Conservation (phyloP, 2,797 vertebrate genomes). For the Enteromius paludinosus region DNA sequence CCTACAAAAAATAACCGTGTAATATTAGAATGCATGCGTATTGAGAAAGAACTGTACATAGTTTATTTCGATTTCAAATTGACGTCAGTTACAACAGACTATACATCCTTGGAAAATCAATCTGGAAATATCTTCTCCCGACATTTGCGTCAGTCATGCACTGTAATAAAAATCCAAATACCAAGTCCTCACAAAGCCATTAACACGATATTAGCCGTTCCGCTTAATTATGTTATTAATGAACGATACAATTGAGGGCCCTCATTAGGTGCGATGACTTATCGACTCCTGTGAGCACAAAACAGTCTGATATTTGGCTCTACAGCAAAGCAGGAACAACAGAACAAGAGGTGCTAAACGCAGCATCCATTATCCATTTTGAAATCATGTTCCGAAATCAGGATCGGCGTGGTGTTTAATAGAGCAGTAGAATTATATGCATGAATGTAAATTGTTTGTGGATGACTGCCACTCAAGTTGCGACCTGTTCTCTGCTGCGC, state of each 20-base stretch:
- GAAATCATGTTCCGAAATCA: constrained; percentile 29
- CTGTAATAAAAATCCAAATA: constrained; percentile 6
- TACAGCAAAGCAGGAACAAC: background rate
- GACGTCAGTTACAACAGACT: background rate
- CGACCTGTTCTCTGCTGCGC: background rate
- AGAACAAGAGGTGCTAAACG: constrained; percentile 5
- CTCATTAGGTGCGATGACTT: constrained; percentile 4
- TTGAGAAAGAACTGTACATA: background rate
- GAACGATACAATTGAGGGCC: constrained; percentile 10
- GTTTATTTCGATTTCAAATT: background rate
- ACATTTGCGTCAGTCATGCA: constrained; percentile 10
- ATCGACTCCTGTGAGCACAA: constrained; percentile 16
- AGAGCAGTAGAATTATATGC: constrained; percentile 17
- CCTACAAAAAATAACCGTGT: no score
- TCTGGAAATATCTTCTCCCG: background rate
- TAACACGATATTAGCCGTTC: constrained; percentile 18
- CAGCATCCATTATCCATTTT: constrained; percentile 6
- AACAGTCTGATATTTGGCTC: constrained; percentile 38
- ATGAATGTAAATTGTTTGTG: constrained; percentile 29
- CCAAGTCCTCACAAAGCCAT: constrained; percentile 25
- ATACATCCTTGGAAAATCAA: constrained; percentile 15
- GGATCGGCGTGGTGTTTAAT: constrained; percentile 6
- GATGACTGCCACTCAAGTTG: constrained; percentile 13
- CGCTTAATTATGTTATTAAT: constrained; percentile 37
- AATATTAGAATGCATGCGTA: no score